A percentile compares a stretch with the other conserved stretches of the same genome.
Conservation (phyloP, 2,113 vertebrate species). For the Meles meles region DNA sequence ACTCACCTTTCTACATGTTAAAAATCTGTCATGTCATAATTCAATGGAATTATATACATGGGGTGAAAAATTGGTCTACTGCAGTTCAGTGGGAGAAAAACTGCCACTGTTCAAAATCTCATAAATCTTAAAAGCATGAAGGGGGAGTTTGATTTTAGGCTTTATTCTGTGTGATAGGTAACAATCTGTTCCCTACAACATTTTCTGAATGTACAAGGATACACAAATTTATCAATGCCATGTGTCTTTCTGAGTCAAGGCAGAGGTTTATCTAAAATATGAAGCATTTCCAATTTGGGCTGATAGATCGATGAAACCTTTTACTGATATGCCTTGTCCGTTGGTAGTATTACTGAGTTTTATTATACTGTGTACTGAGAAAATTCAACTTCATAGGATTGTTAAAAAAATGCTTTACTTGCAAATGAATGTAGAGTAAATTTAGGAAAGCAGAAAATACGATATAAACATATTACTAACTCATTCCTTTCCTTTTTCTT, state of each 20-base stretch:
- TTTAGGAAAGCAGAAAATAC: not conserved
- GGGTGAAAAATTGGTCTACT: slow-evolving; percentile 76
- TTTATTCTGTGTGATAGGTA: slow-evolving; percentile 76
- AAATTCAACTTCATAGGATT: not conserved
- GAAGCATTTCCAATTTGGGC: slow-evolving; percentile 77
- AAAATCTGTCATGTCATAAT: slow-evolving; percentile 69
- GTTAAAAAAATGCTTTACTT: not conserved
- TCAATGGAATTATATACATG: slow-evolving; percentile 62
- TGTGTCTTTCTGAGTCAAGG: slow-evolving; percentile 72
- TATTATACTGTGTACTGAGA: not conserved
- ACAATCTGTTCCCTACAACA: slow-evolving; percentile 72
- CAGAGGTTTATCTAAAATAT: slow-evolving; percentile 77
- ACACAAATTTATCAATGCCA: slow-evolving; percentile 70
- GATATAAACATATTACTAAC: not conserved
- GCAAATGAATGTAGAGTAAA: not conserved
- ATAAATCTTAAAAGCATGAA: slow-evolving; percentile 65
- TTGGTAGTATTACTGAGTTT: slow-evolving; percentile 27
- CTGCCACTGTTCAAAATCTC: slow-evolving; percentile 77
- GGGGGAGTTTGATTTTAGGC: slow-evolving; percentile 57
- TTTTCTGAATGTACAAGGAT: slow-evolving; percentile 58
- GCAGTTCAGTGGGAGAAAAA: slow-evolving; percentile 70
- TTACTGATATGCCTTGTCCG: slow-evolving; percentile 54
- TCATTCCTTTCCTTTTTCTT: not conserved
- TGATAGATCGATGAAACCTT: slow-evolving; percentile 67
- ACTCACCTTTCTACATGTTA: slow-evolving; percentile 75